These are phyloP conservation scores for Sylvicola cinctus DNA, from an alignment of 2,888 invertebrate genomes.

Conservation along the genomic window DNA sequence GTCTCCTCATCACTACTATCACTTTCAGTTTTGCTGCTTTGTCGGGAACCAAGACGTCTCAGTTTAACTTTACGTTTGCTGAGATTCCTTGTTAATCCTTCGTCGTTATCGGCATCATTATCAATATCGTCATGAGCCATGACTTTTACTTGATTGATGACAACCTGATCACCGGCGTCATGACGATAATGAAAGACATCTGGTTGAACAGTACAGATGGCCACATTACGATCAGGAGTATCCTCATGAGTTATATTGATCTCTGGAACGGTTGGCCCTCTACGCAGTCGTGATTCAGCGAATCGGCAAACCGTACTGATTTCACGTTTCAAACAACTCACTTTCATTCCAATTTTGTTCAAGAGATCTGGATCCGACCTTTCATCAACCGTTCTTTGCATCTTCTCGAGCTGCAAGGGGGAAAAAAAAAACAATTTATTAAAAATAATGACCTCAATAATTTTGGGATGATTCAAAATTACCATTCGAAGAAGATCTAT, in stretches of 20 bases:
- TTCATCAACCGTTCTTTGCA: too few relatives aligned
- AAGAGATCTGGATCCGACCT: too few relatives aligned
- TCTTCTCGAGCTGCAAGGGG: too few relatives aligned
- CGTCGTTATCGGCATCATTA: neutral
- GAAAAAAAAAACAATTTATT: too few relatives aligned
- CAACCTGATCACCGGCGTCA: slow-evolving; percentile 7
- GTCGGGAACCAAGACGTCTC: slow-evolving; percentile 23
- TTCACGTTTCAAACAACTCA: too few relatives aligned
- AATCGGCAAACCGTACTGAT: too few relatives aligned
- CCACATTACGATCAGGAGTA: slow-evolving; percentile 5
- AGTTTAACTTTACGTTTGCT: slow-evolving; percentile 17
- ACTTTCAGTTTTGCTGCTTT: slow-evolving; percentile 26
- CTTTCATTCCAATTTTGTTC: too few relatives aligned
- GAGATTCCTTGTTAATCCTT: slow-evolving; percentile 3
- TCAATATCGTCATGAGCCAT: neutral
- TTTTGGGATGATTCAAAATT: too few relatives aligned
- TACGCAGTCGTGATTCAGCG: too few relatives aligned
- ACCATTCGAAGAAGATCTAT: slow-evolving; percentile 22
- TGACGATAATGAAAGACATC: slow-evolving; percentile 8
- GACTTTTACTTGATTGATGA: slow-evolving; percentile 7
- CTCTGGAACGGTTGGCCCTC: too few relatives aligned
- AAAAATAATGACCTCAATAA: too few relatives aligned
- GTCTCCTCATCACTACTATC: slow-evolving; percentile 22
- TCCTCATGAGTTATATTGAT: slow-evolving; percentile 22
- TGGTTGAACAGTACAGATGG: slow-evolving; percentile 8